phyloP scores from a whole-genome alignment of 2,797 vertebrate species.

The Leptatherina wallacei region DNA sequence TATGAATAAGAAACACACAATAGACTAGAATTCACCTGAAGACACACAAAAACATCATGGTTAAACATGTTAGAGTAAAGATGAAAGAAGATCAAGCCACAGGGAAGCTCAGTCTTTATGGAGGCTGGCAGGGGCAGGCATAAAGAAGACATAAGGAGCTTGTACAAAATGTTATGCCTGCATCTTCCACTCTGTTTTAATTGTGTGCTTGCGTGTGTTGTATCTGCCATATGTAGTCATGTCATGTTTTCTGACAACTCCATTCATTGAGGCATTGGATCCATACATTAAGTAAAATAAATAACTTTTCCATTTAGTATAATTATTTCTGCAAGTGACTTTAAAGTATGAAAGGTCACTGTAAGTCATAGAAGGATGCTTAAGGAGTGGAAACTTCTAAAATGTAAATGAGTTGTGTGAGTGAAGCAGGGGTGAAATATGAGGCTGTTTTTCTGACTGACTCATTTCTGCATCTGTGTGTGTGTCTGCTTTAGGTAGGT shows the following conservation, averaged over 20 bases:
- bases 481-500: conserved; percentile 35
- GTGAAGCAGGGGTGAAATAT: conserved; percentile 8
- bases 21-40: not conserved
- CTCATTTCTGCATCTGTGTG: conserved; percentile 3
- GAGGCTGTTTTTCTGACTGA: not conserved
- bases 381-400: not conserved
- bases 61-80: not conserved
- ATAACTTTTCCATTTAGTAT: not conserved
- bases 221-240: not conserved
- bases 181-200: not conserved
- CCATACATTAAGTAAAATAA: not conserved
- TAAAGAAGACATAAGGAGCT: not conserved
- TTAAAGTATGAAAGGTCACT: not conserved
- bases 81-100: not conserved
- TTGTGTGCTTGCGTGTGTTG: not conserved
- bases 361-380: not conserved
- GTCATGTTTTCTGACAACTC: not conserved
- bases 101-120: not conserved
- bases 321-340: conserved; percentile 1
- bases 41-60: not conserved
- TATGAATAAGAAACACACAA: not conserved
- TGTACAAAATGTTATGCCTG: not conserved
- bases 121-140: not conserved
- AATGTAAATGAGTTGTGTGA: not conserved
- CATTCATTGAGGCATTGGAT: not conserved